phyloP scores from a whole-genome alignment of 2,113 vertebrate species.

The Macroglossus sobrinus region DNA sequence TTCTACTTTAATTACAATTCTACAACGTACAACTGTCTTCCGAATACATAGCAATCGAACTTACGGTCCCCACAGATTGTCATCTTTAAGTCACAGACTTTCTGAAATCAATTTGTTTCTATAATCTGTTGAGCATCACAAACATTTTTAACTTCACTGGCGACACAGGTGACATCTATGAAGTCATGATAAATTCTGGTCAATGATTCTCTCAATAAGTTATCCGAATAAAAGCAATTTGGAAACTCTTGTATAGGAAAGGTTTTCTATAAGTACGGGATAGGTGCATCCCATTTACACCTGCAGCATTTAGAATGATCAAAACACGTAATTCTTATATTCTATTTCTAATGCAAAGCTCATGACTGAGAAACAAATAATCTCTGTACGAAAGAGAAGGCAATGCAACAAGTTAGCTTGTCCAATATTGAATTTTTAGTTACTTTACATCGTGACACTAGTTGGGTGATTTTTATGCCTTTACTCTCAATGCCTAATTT shows the following conservation, averaged over 20 bases:
- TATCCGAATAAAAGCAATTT: slow-evolving; percentile 7
- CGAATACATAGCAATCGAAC: neutral
- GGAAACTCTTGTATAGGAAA: neutral
- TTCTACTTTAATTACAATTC: slow-evolving; percentile 9
- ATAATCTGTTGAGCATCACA: neutral
- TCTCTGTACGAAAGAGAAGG: neutral
- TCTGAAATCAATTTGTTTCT: neutral
- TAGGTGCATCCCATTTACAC: neutral
- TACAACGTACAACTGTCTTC: neutral
- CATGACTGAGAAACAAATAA: neutral
- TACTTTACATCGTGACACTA: neutral
- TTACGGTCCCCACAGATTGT: neutral
- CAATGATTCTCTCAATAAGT: neutral
- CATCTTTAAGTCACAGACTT: neutral
- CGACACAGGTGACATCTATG: neutral
- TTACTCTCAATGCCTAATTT: neutral
- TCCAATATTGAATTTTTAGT: neutral
- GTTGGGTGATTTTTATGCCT: neutral
- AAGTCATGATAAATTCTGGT: neutral
- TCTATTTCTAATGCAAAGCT: neutral
- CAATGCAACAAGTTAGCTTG: slow-evolving; percentile 62
- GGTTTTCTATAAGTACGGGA: neutral
- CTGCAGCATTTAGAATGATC: neutral
- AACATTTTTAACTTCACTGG: neutral
- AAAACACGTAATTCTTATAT: neutral